Conservation (phyloP, 2,113 vertebrate genomes). For the Aviceda subcristata region DNA sequence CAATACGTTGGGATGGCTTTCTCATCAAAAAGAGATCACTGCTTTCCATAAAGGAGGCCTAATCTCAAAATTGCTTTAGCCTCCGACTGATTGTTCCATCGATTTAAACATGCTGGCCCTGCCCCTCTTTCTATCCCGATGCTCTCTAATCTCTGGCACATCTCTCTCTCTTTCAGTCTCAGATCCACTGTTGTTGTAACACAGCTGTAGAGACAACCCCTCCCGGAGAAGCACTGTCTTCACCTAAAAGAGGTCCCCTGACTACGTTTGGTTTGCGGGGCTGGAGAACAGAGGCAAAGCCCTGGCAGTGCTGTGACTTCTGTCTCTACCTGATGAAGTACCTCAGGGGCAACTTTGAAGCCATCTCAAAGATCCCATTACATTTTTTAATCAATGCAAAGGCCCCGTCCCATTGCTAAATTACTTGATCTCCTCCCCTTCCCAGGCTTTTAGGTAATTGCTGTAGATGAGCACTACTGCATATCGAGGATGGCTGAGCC, state of each 20-base stretch:
- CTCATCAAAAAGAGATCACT: slow-evolving; percentile 65
- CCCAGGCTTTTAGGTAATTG: slow-evolving; percentile 57
- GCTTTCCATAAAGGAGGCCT: slow-evolving; percentile 60
- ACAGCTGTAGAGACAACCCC: not conserved
- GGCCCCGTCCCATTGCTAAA: slow-evolving; percentile 28
- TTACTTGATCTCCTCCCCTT: slow-evolving; percentile 44
- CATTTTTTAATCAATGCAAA: slow-evolving; percentile 40
- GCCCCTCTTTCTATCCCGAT: not conserved
- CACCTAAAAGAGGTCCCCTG: not conserved
- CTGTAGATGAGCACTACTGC: not conserved
- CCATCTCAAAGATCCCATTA: not conserved
- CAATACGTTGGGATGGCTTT: slow-evolving; percentile 51
- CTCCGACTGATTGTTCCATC: slow-evolving; percentile 70
- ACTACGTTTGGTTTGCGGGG: not conserved
- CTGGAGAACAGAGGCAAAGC: not conserved
- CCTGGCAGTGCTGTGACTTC: not conserved
- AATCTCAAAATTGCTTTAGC: slow-evolving; percentile 70
- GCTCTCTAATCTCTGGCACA: not conserved
- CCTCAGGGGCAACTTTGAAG: not conserved
- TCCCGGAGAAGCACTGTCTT: not conserved
- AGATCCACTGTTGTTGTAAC: not conserved
- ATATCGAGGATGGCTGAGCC: not conserved
- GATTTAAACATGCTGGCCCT: slow-evolving; percentile 49
- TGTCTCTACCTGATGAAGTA: not conserved
- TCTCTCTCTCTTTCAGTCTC: not conserved